phyloP scores from a whole-genome alignment of 2,113 vertebrate species.

The rat (Rattus norvegicus) region DNA sequence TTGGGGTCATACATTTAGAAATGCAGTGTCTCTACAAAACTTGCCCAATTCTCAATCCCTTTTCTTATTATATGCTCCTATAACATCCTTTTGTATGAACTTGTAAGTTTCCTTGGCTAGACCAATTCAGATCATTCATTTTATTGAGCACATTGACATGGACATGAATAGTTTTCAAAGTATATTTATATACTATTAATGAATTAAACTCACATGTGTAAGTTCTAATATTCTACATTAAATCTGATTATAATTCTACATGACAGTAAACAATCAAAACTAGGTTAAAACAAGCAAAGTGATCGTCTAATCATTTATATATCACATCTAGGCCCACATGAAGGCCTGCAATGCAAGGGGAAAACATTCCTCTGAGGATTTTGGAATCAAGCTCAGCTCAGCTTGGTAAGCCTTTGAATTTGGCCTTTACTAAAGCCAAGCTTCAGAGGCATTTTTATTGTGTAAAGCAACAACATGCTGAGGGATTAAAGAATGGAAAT shows the following conservation, averaged over 20 bases:
- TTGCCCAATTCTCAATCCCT: background rate
- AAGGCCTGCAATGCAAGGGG: background rate
- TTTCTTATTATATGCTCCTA: background rate
- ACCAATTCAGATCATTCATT: background rate
- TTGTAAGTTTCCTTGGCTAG: background rate
- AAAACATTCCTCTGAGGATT: constrained; percentile 54
- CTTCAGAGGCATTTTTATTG: constrained; percentile 38
- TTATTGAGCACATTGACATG: background rate
- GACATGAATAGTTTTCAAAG: background rate
- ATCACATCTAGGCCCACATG: background rate
- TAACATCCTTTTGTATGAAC: constrained; percentile 5
- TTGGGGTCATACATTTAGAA: background rate
- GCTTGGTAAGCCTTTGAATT: constrained; percentile 21
- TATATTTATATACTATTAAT: constrained; percentile 31
- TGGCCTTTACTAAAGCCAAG: constrained; percentile 34
- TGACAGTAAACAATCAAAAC: constrained; percentile 25
- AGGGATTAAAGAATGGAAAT: constrained; percentile 55
- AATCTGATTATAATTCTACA: constrained; percentile 17
- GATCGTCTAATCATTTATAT: background rate
- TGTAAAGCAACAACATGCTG: constrained; percentile 4
- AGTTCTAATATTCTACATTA: constrained; percentile 31
- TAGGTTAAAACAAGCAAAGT: constrained; percentile 10
- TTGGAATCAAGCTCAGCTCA: constrained; percentile 22
- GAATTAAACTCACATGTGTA: constrained; percentile 39
- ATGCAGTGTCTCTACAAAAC: background rate